These are phyloP conservation scores for Scophthalmus maximus DNA, from an alignment of 2,113 vertebrate species.

Conservation along the genomic window DNA sequence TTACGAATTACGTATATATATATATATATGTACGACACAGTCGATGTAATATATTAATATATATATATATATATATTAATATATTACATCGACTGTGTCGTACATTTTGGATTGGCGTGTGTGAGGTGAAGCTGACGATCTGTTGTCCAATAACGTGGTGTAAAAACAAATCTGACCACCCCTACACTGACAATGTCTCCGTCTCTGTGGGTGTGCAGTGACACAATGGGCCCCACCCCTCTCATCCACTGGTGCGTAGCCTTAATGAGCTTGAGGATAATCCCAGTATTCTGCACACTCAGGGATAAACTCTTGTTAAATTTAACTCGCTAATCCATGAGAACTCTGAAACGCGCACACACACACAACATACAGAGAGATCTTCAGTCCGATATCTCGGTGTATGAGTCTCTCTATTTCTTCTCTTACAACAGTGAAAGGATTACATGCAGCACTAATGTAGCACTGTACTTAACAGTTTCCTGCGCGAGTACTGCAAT, in stretches of 20 bases:
- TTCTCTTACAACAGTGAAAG: conserved; percentile 24
- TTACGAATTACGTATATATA: too few relatives aligned
- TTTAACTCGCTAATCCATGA: conserved; percentile 83
- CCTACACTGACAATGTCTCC: neutral
- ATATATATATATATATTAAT: too few relatives aligned
- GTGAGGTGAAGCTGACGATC: neutral
- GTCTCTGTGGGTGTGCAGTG: conserved; percentile 2
- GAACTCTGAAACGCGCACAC: conserved; percentile 27
- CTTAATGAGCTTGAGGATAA: conserved; percentile 75
- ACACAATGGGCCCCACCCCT: conserved; percentile 56
- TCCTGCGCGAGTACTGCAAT: conserved; percentile 4
- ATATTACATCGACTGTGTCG: too few relatives aligned
- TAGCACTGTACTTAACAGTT: conserved; percentile 6
- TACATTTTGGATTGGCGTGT: neutral
- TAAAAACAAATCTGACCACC: conserved; percentile 9
- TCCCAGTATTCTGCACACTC: conserved; percentile 82
- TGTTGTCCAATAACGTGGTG: neutral
- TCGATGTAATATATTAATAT: too few relatives aligned
- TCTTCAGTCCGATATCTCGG: neutral
- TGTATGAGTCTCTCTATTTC: neutral
- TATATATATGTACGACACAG: too few relatives aligned
- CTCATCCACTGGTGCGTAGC: conserved; percentile 58
- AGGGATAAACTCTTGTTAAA: conserved; percentile 83
- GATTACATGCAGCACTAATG: conserved; percentile 35
- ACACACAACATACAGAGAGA: neutral